Evolutionary conservation across 2,888 invertebrate species (phyloP), one percentile per base, ranked within the genome.

Genomic region (Pantelozetes paolii): DNA sequence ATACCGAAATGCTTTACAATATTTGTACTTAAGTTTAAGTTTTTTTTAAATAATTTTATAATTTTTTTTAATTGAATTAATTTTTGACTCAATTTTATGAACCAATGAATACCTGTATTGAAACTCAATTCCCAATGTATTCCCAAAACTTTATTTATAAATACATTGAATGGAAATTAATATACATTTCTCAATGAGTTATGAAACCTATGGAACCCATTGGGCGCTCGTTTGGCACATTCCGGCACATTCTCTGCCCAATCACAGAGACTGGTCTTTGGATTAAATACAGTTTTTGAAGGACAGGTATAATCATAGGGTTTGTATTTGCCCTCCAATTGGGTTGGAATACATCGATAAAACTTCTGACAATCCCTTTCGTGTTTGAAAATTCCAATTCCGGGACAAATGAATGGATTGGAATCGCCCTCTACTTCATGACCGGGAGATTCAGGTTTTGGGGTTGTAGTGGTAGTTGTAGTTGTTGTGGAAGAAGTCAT

Each of bases 321-420:
- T 8, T 71, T 48, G 59, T 78, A 78, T 20, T 75, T 54, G 20
- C 75, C 75, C 5, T 71, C 70, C 23, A 73, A 74, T n/a, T 72
- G 75, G 15, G 74, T 74, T 1, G 62, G 70, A 9, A 79, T 78
- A 48, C 79, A 79, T 26, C 77, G 75, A 54, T 77, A 77, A 75
- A 79, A 79, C 42, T 77, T 78, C 40, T 74, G 75, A 75, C 79
- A 79, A 28, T 78, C 75, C 15, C 64, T 28, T 15, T 78, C 77
- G 50, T 78, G 75, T 18, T 77, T 75, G 72, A 76, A 77, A 26
- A 79, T 64, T 2, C 78, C 78, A 9, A 71, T 71, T 32, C 70
- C 67, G 20, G n/a, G 64, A 50, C 79, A 79, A 3, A 42, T 32
- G 30, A 73, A 71, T 5, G 23, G 23, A 54, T 26, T 54, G 2